Base-by-base conservation (phyloP, 2,888 invertebrate genomes). In the Suillia variegata region DNA sequence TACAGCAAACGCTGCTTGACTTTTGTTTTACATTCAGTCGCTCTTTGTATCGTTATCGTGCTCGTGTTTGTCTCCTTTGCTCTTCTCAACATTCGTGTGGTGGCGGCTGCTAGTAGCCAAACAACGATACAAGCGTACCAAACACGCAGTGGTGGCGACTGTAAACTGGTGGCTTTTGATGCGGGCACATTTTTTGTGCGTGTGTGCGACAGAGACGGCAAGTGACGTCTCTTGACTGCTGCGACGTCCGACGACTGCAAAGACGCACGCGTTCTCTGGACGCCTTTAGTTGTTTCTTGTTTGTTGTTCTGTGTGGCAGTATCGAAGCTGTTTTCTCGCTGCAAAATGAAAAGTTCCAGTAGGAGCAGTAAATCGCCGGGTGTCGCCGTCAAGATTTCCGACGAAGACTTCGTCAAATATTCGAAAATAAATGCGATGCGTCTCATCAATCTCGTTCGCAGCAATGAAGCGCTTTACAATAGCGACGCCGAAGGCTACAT, bases 361-460 rank as follows among this genome's bases (percentile, higher is more conserved):
- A n/a, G n/a, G n/a, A n/a, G n/a, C n/a, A n/a, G n/a, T n/a, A n/a
- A n/a, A n/a, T n/a, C n/a, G n/a, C n/a, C n/a, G n/a, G n/a, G n/a
- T n/a, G n/a, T n/a, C n/a, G n/a, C n/a, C n/a, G n/a, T n/a, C n/a
- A n/a, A n/a, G n/a, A n/a, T n/a, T n/a, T n/a, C n/a, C n/a, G n/a
- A n/a, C n/a, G n/a, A n/a, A n/a, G n/a, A n/a, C n/a, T n/a, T n/a
- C n/a, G n/a, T n/a, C n/a, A n/a, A n/a, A n/a, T n/a, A n/a, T n/a
- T 38, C 38, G 18, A 24, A 31, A 20, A 59, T 69, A 53, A 63
- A 67, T 42, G 59, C 69, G 10, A 57, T 67, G 49, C 58, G 61
- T 5, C 52, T 70, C 17, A 65, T 70, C 20, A 56, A 56, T n/a
- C 63, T 66, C 51, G 68, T 70, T 4, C 64, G 63, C 33, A 54